Conservation (phyloP, 2,113 vertebrate genomes). For the Egretta garzetta region DNA sequence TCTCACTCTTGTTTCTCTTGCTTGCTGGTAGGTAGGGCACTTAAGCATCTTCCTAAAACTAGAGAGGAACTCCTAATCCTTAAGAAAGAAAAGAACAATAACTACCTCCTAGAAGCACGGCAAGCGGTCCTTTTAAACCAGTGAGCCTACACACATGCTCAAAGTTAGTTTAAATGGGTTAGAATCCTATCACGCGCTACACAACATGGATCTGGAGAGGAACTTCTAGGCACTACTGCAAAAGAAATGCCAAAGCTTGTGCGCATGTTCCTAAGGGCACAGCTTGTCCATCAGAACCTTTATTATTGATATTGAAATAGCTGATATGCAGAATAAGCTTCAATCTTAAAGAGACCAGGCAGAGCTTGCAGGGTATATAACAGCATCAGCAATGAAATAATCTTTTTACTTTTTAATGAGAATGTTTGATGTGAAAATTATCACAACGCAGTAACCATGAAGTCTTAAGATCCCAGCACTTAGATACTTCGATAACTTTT, state of each 20-base stretch:
- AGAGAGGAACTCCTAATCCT: background rate
- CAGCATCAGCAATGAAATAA: background rate
- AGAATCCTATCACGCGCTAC: background rate
- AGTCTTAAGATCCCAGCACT: background rate
- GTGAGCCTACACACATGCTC: background rate
- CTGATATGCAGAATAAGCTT: background rate
- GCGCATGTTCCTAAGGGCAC: background rate
- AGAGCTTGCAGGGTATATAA: background rate
- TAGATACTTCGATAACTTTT: background rate
- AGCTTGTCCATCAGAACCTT: background rate
- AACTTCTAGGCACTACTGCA: background rate
- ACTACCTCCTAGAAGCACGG: background rate
- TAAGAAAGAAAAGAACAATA: background rate
- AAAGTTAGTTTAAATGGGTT: background rate
- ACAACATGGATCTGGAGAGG: background rate
- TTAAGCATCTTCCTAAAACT: background rate
- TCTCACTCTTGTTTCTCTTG: background rate
- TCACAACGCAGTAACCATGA: background rate
- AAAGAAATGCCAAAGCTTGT: background rate
- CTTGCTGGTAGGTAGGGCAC: background rate
- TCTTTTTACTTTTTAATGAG: background rate
- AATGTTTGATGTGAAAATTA: conserved; percentile 1
- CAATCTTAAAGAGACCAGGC: background rate
- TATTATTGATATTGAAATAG: background rate
- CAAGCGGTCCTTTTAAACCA: background rate